These are phyloP conservation scores for Diadophis punctatus DNA, from an alignment of 2,113 vertebrate species.

Conservation along the genomic window DNA sequence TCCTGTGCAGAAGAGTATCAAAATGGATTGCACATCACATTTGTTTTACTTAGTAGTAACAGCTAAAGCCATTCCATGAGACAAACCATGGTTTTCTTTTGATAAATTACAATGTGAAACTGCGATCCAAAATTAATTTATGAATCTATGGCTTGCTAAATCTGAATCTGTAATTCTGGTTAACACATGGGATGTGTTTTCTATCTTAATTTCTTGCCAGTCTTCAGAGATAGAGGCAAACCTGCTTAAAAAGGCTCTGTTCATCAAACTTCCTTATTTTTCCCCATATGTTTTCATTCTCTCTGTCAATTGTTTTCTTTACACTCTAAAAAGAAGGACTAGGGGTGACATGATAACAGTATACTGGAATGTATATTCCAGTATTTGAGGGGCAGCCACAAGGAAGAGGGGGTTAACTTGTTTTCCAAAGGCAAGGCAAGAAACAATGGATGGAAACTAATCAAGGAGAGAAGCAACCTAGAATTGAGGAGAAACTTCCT, in stretches of 20 bases:
- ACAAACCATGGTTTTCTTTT: not conserved
- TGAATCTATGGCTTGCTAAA: not conserved
- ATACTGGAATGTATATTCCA: too few relatives aligned
- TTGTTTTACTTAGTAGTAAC: not conserved
- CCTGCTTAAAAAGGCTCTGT: not conserved
- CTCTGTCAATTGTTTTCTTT: not conserved
- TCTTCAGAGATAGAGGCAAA: not conserved
- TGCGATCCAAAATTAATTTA: not conserved
- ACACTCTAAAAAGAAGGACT: not conserved
- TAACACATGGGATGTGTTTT: not conserved
- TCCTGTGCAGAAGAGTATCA: not conserved
- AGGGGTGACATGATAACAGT: too few relatives aligned
- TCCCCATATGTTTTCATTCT: not conserved
- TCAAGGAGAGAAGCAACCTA: too few relatives aligned
- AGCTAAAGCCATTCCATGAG: not conserved
- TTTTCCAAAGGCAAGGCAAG: too few relatives aligned
- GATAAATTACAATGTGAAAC: not conserved
- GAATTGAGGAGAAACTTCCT: too few relatives aligned
- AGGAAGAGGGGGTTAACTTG: too few relatives aligned
- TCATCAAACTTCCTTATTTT: not conserved
- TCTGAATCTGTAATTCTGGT: not conserved
- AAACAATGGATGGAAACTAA: too few relatives aligned
- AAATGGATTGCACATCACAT: not conserved
- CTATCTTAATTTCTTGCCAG: not conserved
- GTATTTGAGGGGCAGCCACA: too few relatives aligned